Evolutionary conservation across 2,113 vertebrate genomes (phyloP).

Genomic region (Nothoprocta pentlandii): DNA sequence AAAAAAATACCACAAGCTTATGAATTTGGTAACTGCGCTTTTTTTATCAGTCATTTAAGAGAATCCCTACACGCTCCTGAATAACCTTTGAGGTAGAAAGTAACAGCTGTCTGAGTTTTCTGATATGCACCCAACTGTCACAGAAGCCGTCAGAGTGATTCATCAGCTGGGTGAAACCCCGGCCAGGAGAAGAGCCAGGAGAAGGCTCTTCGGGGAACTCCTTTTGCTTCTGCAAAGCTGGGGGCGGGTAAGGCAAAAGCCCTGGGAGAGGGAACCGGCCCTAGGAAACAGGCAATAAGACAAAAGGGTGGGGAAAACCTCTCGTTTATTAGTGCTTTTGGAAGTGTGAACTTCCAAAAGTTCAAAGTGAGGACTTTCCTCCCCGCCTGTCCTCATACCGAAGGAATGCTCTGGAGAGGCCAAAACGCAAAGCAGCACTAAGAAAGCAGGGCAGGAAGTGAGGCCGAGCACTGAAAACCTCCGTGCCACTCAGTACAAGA

Average conservation of each 20-base stretch:
- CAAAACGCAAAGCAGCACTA: background rate
- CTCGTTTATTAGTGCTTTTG: background rate
- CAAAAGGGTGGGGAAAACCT: background rate
- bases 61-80: background rate
- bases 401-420: background rate
- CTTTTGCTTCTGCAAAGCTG: background rate
- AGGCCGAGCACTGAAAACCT: background rate
- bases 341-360: background rate
- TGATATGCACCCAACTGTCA: background rate
- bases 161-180: background rate
- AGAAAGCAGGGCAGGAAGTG: background rate
- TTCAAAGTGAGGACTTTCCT: background rate
- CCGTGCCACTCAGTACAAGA: accelerated
- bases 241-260: background rate
- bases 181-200: accelerated
- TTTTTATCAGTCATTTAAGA: background rate
- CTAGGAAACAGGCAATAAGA: background rate
- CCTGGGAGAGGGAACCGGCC: background rate
- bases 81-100: constrained; percentile 10
- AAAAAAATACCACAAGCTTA: background rate
- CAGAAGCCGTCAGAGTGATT: background rate
- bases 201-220: background rate
- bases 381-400: background rate
- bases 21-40: background rate
- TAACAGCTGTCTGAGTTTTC: constrained; percentile 11